These are phyloP conservation scores for Achlya flavicornis DNA, from an alignment of 2,888 invertebrate species.

Conservation along the genomic window DNA sequence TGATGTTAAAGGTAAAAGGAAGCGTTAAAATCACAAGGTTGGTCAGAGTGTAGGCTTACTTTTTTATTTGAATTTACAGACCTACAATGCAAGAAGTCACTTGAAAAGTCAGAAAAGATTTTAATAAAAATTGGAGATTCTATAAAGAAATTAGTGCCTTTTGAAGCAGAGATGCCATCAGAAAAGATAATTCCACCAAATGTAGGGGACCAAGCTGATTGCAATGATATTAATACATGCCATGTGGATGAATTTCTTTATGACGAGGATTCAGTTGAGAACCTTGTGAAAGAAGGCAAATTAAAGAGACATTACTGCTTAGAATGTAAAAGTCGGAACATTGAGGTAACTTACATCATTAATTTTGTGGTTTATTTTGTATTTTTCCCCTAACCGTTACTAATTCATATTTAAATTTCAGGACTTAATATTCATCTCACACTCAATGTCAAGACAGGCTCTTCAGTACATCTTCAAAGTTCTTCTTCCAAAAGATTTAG, in stretches of 20 bases:
- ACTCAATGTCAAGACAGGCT: constrained; percentile 85
- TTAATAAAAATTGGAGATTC: constrained; percentile 63
- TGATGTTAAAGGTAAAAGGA: neutral
- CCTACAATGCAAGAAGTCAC: constrained; percentile 52
- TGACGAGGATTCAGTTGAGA: constrained; percentile 85
- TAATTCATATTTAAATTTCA: constrained; percentile 44
- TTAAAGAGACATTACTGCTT: constrained; percentile 64
- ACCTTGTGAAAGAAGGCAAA: constrained; percentile 61
- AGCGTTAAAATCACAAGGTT: too few species aligned
- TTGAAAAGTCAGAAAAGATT: constrained; percentile 53
- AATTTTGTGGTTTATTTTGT: neutral
- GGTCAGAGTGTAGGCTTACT: too few species aligned
- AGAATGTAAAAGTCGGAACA: constrained; percentile 68
- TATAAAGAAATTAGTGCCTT: constrained; percentile 66
- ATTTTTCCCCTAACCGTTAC: neutral
- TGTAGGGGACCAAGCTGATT: constrained; percentile 80
- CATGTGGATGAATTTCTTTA: constrained; percentile 89
- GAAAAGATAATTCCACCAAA: constrained; percentile 70
- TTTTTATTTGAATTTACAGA: constrained; percentile 43
- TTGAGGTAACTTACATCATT: constrained; percentile 44
- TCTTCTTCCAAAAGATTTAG: constrained; percentile 83
- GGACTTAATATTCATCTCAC: constrained; percentile 85
- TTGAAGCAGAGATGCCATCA: constrained; percentile 67
- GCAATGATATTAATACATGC: constrained; percentile 77
- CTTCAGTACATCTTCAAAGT: constrained; percentile 86